Percentiles rank a stretch among this genome's conserved stretches.
Evolutionary conservation across 1,140 invertebrate species (phyloP).

Genomic region (Trichonephila clavata): DNA sequence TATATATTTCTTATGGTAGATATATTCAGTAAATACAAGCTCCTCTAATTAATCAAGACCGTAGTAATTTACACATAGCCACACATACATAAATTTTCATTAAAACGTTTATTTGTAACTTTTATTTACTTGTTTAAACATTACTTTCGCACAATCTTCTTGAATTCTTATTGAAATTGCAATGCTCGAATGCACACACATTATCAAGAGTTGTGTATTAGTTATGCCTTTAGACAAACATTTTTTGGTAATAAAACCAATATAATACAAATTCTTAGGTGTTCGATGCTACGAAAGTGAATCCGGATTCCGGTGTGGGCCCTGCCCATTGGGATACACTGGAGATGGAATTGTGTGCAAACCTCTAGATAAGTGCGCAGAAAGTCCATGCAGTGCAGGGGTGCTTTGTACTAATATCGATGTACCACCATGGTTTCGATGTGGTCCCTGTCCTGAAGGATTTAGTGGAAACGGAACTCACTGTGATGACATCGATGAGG

Average conservation of each 20-base stretch:
- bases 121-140: too few relatives aligned
- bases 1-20: too few relatives aligned
- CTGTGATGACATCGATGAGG: conserved; percentile 91
- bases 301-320: conserved; percentile 86
- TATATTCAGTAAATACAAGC: too few relatives aligned
- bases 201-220: background rate
- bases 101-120: too few relatives aligned
- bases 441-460: conserved; percentile 87
- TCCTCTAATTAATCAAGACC: too few relatives aligned
- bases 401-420: conserved; percentile 86
- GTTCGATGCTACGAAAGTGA: conserved; percentile 71
- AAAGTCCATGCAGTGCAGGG: conserved; percentile 87
- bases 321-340: conserved; percentile 90
- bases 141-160: too few relatives aligned
- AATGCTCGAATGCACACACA: background rate
- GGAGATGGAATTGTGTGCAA: conserved; percentile 91
- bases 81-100: too few relatives aligned
- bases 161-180: too few relatives aligned
- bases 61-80: too few relatives aligned
- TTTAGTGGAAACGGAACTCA: conserved; percentile 91
- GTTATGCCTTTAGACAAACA: background rate
- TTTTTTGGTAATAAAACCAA: background rate
- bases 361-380: conserved; percentile 85
- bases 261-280: conserved; percentile 3
- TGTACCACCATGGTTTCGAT: conserved; percentile 88